Evolutionary conservation across 1,140 invertebrate species (phyloP), one percentile per base, ranked within the genome.

Genomic region (Lucilia sericata): DNA sequence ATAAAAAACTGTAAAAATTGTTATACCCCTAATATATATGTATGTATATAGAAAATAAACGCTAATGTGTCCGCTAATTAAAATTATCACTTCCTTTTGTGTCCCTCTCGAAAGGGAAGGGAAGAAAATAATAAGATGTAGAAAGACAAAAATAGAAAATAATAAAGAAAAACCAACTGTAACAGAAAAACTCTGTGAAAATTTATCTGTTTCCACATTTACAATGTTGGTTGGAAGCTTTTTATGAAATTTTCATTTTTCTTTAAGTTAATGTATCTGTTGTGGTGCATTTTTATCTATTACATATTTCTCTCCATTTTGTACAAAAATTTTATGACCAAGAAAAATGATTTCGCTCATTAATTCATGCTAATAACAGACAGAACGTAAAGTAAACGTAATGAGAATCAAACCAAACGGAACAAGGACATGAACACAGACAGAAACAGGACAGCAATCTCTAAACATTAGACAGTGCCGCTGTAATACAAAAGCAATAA

Each of bases 1-100:
- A 30, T 30, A 1, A 30, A 30, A 30, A 30, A 30, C 3, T 30
- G 25, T 30, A 30, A 30, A 30, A 30, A 30, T n/a, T 30, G 25
- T 51, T 51, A 55, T 17, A 55, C 0, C 17, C 10, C 12, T 12
- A 55, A 17, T n/a, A n/a, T n/a, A n/a, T n/a, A n/a, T n/a, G n/a
- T n/a, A n/a, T 7, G 55, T 17, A n/a, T 17, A 60, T 7, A 60
- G 55, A 60, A 60, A n/a, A 60, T 17, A 17, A n/a, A 60, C 55
- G 55, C 55, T 60, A 60, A 60, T 60, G 55, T 60, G 14, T 60
- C 55, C 55, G 55, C 55, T 60, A 60, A 60, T 60, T 60, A 60
- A 60, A 60, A 60, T 60, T 60, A 60, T 60, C 55, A 60, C 55
- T 60, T 60, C 55, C 55, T 60, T 60, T 60, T 60, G 55, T n/a